A percentile compares a stretch with the other conserved stretches of the same genome.
Conservation (phyloP, 2,113 vertebrate species). For the Silurus meridionalis region DNA sequence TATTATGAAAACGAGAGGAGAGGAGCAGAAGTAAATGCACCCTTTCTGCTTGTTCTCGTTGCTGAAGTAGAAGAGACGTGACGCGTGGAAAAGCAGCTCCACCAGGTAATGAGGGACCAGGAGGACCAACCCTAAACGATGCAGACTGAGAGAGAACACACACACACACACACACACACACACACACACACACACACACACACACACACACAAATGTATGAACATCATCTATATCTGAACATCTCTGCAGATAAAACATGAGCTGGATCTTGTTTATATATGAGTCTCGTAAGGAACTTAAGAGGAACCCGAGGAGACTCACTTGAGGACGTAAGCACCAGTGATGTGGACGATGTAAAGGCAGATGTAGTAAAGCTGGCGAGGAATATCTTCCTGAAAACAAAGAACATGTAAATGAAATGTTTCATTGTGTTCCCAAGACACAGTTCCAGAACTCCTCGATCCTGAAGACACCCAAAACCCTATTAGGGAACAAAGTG, state of each 20-base stretch:
- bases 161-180: constrained; percentile 2
- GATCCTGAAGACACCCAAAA: too few species aligned
- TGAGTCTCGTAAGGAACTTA: neutral
- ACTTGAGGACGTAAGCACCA: constrained; percentile 84
- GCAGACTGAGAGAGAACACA: constrained; percentile 66
- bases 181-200: neutral
- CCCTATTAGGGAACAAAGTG: too few species aligned
- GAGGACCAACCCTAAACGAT: constrained; percentile 78
- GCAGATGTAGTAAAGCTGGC: constrained; percentile 83
- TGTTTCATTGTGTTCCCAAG: too few species aligned
- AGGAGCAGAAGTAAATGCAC: constrained; percentile 56
- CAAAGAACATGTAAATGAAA: constrained; percentile 1
- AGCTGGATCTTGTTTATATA: neutral
- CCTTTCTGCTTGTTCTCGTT: constrained; percentile 85
- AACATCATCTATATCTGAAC: neutral
- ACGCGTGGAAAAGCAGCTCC: constrained; percentile 84
- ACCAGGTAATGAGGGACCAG: constrained; percentile 84
- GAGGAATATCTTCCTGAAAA: constrained; percentile 81
- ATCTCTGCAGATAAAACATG: neutral
- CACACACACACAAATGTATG: neutral
- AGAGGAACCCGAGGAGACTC: constrained; percentile 57
- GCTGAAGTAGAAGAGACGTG: constrained; percentile 83
- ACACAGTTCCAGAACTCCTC: too few species aligned
- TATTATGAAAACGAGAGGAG: neutral
- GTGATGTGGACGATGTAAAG: constrained; percentile 83